Evolutionary conservation across 2,888 invertebrate genomes (phyloP), one percentile per base, ranked within the genome.

Genomic region (Phalera bucephala): DNA sequence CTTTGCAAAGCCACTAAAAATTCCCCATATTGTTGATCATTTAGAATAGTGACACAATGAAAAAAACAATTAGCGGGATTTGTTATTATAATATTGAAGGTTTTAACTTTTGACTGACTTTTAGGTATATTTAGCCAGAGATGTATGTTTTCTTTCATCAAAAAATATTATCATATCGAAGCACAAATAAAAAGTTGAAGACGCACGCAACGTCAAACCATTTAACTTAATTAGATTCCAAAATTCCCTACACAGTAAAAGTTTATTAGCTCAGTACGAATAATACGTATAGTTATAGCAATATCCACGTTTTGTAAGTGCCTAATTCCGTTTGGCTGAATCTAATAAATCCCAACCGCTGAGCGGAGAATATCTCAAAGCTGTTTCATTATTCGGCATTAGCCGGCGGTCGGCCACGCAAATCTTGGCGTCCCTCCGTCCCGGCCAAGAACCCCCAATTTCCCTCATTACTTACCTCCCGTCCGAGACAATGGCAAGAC

Each of bases 381-480:
- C 81, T 74, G 84, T 86, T 85, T 86, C 84, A 88, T 87, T 85
- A 87, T 79, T 80, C 75, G 75, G 84, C 80, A 86, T 88, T 86
- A 87, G 82, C 70, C 75, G 73, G 69, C 76, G 80, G 76, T 78
- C 79, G 83, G 75, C 84, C 82, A 85, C 83, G 86, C 85, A 86
- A 86, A 86, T 87, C 84, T 84, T 75, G 66, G 65, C 77, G 70
- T 80, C 84, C 85, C 80, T 73, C 72, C 67, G 55, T 65, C 67
- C 71, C 66, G 72, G 64, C 70, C 72, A 73, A 79, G 81, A 80
- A 78, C 79, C 84, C 87, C 87, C 84, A 85, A 87, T 87, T 89
- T 85, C 84, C 86, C 83, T 88, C 88, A 89, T 87, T 88, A 86
- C 89, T 88, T 88, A 89, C 89, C 85, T 88, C 79, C 78, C 79